phyloP scores from a whole-genome alignment of 2,113 vertebrate genomes.

The Stercorarius parasiticus region DNA sequence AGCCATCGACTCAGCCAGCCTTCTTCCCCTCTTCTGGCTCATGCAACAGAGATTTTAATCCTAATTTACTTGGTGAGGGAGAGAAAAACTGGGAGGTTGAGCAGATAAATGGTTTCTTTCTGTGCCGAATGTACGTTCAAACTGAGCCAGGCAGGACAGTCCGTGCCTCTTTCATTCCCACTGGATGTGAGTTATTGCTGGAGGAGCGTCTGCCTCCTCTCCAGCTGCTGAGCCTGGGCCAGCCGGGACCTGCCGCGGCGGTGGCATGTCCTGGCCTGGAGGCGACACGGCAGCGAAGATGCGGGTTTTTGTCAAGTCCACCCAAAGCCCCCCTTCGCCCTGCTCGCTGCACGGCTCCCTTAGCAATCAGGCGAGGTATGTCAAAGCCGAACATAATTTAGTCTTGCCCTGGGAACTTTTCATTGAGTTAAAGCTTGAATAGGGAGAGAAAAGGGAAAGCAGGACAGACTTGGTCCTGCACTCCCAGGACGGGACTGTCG shows the following conservation, averaged over 20 bases:
- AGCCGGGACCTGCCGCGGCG: neutral
- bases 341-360: neutral
- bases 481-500: accelerated
- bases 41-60: neutral
- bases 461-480: neutral
- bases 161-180: neutral
- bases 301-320: neutral
- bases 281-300: neutral
- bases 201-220: neutral
- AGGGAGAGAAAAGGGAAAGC: neutral
- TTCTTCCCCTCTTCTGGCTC: neutral
- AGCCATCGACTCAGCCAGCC: neutral
- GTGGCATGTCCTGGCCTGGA: neutral
- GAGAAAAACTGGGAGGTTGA: neutral
- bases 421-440: neutral
- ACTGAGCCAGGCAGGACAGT: neutral
- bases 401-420: neutral
- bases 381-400: neutral
- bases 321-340: accelerated
- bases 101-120: neutral
- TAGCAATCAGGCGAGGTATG: neutral
- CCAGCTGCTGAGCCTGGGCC: neutral
- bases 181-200: accelerated
- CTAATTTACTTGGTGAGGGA: neutral
- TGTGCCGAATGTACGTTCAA: accelerated